Evolutionary conservation across 2,888 invertebrate species (phyloP), one percentile per base, ranked within the genome.

Genomic region (Melinopterus prodromus): DNA sequence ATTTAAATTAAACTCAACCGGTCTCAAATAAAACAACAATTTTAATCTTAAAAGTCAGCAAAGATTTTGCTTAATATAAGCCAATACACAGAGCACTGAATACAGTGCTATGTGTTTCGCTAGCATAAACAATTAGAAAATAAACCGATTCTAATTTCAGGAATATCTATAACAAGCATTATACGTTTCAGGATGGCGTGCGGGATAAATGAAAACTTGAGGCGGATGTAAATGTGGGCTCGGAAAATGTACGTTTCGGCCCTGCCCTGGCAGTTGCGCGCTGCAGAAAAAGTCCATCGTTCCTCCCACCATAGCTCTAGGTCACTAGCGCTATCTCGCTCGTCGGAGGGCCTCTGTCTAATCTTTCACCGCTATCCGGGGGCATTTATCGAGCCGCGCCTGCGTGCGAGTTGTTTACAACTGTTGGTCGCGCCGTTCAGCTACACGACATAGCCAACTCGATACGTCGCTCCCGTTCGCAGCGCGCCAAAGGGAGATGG

Each of bases 261-360:
- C 91, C 92, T 87, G 90, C 91, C 84, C 90, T 92, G 87, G 90
- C 92, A 84, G 89, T 92, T 82, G 92, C 91, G 90, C 53, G 90
- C 86, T 16, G 84, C 87, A 77, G 85, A 53, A 53, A 53, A 53
- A 53, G 53, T 53, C 53, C 53, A 53, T 53, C 53, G 53, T 7
- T 53, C 53, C 53, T 53, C 53, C 53, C 53, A 53, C 53, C 53
- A 7, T 12, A 53, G 53, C 53, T 53, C 53, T 53, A 53, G 53
- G 53, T 53, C 53, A 53, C 9, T 53, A 53, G 53, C 53, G 86
- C 86, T 16, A 90, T 84, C 16, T 85, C 83, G 9, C 53, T 16
- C 71, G 71, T 2, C 16, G 72, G 53, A 53, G 53, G 9, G 53
- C 12, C 53, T 53, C 53, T 53, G 9, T 53, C 53, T 53, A 53